A percentile compares a stretch with the other conserved stretches of the same genome.
These are phyloP conservation scores for Grantiella picta DNA, from an alignment of 2,113 vertebrate species.

Conservation along the genomic window DNA sequence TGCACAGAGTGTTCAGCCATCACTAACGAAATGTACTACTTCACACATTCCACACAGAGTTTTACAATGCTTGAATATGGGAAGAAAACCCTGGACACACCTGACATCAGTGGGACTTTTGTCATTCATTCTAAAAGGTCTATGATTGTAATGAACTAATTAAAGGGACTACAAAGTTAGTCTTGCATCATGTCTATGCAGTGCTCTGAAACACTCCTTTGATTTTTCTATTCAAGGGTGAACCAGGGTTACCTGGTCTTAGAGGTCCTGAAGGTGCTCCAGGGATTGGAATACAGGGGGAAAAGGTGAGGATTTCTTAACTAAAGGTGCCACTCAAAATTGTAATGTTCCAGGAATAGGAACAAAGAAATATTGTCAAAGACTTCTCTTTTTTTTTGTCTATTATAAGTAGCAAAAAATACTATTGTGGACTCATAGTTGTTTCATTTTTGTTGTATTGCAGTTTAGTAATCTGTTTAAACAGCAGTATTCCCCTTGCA, in stretches of 20 bases:
- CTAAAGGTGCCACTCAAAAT: not conserved
- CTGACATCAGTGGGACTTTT: not conserved
- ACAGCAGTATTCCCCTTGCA: not conserved
- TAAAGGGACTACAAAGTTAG: not conserved
- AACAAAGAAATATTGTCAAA: not conserved
- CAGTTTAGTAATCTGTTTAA: not conserved
- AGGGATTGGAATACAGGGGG: slow-evolving; percentile 84
- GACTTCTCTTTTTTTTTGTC: not conserved
- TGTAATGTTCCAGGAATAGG: not conserved
- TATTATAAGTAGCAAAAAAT: not conserved
- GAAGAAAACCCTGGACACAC: not conserved
- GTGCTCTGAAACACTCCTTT: not conserved
- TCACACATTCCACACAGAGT: not conserved
- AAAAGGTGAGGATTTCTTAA: slow-evolving; percentile 77
- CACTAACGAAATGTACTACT: not conserved
- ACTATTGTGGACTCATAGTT: not conserved
- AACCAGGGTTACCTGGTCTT: slow-evolving; percentile 79
- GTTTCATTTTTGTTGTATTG: not conserved
- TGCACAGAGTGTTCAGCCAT: not conserved
- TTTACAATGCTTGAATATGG: not conserved
- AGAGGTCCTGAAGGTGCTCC: slow-evolving; percentile 81
- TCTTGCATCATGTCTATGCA: not conserved
- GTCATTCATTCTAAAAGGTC: not conserved
- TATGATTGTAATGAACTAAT: not conserved
- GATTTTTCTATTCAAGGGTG: slow-evolving; percentile 72